Evolutionary conservation across 2,113 vertebrate species (phyloP), one percentile per base, ranked within the genome.

Genomic region (Hemibagrus wyckioides): DNA sequence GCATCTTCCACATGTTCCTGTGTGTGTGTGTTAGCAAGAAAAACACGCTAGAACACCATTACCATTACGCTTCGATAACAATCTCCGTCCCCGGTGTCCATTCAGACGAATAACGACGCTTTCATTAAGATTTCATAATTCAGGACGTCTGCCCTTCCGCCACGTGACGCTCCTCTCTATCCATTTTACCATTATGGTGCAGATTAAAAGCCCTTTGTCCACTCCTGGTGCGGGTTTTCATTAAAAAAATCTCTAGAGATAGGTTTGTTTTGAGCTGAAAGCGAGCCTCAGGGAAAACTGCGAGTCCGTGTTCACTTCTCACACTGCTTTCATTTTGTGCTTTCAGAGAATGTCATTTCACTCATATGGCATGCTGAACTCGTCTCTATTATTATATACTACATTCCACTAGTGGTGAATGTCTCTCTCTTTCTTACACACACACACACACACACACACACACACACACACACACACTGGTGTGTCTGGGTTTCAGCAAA

Each of bases 1-100:
- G 93, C 92, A 92, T 59, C 86, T 93, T 94, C 82, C 92, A 92
- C 92, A 82, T 89, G 93, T 91, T 90, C 92, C 83, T 63, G 50
- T 84, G 87, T 57, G 80, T 90, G 73, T 80, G 82, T 39, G 61
- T 33, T 69, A 41, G 52, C 71, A 33, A 15, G 71, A 65, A 88
- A 88, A 87, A 65, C 79, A 82, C 87, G 86, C 90, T 79, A 86
- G 87, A 84, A 82, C 52, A 86, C 87, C 80, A 88, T 92, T 89
- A 89, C 86, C 88, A 89, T 91, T 89, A 92, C 81, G 57, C 82
- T 80, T 85, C 67, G 89, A 93, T 92, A 92, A 89, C 83, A 89
- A 90, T 90, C 90, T 79, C 73, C 48, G 85, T 89, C 82, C 88
- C 75, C 10, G 69, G 81, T 90, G 84, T 90, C 81, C 82, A 88